phyloP scores from a whole-genome alignment of 1,140 invertebrate genomes.

The Penaeus vannamei region DNA sequence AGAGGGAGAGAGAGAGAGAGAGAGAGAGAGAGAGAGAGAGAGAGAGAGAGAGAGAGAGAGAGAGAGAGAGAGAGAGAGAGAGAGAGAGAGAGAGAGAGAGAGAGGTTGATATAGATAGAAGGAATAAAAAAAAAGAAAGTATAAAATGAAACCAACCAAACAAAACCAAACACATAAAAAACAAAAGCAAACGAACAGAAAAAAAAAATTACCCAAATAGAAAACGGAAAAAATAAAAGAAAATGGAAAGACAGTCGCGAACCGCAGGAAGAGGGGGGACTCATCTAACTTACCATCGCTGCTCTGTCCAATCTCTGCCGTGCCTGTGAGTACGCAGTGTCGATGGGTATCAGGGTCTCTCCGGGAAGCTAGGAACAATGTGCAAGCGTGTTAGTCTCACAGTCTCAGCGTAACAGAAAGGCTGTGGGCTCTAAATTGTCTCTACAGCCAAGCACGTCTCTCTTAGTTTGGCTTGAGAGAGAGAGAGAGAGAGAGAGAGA shows the following conservation, averaged over 20 bases:
- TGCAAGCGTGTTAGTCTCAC: no score
- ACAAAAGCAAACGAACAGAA: no score
- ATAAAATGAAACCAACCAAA: no score
- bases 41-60: no score
- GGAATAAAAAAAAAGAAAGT: background rate
- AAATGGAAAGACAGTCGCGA: background rate
- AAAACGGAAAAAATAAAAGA: background rate
- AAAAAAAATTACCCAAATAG: background rate
- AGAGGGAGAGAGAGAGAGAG: no score
- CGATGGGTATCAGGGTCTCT: constrained; percentile 54
- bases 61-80: no score
- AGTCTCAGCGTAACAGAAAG: no score
- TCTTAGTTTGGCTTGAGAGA: no score
- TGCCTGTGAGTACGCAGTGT: constrained; percentile 49
- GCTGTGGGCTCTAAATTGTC: no score
- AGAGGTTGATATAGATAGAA: background rate
- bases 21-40: background rate
- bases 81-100: no score
- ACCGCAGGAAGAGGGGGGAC: background rate
- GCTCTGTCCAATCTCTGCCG: constrained; percentile 54
- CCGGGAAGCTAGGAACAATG: constrained; percentile 39
- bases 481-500: no score
- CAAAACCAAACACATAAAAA: background rate
- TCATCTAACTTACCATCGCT: constrained; percentile 48
- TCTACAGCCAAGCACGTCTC: no score